Base-by-base conservation (phyloP, 2,113 vertebrate species). In the Calidris pugnax region DNA sequence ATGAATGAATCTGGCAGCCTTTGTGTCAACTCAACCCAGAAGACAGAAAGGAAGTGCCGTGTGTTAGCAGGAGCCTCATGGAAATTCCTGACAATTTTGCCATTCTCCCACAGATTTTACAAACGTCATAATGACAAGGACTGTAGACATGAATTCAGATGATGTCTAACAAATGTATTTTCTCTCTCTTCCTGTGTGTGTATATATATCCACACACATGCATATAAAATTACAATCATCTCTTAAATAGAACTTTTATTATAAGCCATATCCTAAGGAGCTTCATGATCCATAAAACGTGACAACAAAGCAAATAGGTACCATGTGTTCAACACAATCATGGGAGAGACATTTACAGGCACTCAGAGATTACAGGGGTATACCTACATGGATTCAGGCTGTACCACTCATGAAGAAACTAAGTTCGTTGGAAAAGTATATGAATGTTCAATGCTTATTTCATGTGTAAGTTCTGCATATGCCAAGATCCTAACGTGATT, bases 251-350 rank as follows among this genome's bases (percentile, higher is more conserved):
- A 94, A 56, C 3, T 95, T 95, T 95, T 93, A 93, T 92, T 94
- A 71, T 47, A 87, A 78, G 39, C 56, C 43, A 56, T 93, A 81
- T 86, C 79, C 83, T 84, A 93, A 92, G 93, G 56, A 95, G 47
- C 76, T 78, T 93, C 92, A 92, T 4, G 32, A 96, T 55, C 85
- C 85, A 80, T 96, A 96, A 96, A 97, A 93, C 32, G 64, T 88
- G 95, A 96, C 96, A 96, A 85, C 78, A 90, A 92, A 93, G 73
- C n/a, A 89, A 93, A 95, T 87, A 95, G 35, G 69, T 93, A 90
- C 90, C 95, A 96, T 90, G 85, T 94, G 93, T 87, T 93, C 47
- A 68, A 56, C 30, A 64, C 33, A 53, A 55, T 53, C 24, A 72
- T 22, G 32, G 83, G 81, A 86, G 39, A 90, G 43, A 50, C 56